Conservation (phyloP, 2,888 invertebrate genomes). For the Stenotaenia linearis region DNA sequence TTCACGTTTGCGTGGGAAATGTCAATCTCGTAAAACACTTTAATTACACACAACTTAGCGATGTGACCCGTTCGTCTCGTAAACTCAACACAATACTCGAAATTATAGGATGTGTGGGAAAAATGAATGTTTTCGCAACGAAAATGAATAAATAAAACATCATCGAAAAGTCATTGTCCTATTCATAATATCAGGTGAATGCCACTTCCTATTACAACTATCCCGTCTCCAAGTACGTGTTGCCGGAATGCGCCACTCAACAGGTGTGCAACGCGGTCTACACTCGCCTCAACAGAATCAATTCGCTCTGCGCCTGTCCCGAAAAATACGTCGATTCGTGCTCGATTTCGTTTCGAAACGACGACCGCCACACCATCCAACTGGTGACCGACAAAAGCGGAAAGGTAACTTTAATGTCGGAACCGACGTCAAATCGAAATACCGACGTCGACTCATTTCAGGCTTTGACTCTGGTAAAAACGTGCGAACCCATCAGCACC, state of each 20-base stretch:
- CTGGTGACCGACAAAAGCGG: conserved; percentile 77
- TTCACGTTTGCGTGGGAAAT: background rate
- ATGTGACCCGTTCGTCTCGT: too few relatives aligned
- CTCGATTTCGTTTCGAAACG: conserved; percentile 80
- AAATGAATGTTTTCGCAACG: background rate
- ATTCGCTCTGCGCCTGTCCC: conserved; percentile 86
- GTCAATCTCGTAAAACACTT: background rate
- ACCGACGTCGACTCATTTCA: conserved; percentile 40
- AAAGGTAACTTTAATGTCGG: conserved; percentile 56
- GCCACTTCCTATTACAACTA: conserved; percentile 68
- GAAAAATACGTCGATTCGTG: conserved; percentile 82
- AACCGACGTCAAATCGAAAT: background rate
- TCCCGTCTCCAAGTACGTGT: conserved; percentile 84
- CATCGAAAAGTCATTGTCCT: background rate
- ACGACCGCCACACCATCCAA: conserved; percentile 86
- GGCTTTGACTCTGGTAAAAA: conserved; percentile 84
- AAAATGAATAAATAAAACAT: background rate
- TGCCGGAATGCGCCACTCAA: conserved; percentile 90
- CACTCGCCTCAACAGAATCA: conserved; percentile 83
- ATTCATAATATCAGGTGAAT: background rate
- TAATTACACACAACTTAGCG: background rate
- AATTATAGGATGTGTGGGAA: background rate
- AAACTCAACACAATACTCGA: too few relatives aligned
- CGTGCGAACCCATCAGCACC: conserved; percentile 85
- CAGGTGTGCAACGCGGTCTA: conserved; percentile 93